Base-by-base conservation (phyloP, 2,888 invertebrate species). In the Argyresthia goedartella region DNA sequence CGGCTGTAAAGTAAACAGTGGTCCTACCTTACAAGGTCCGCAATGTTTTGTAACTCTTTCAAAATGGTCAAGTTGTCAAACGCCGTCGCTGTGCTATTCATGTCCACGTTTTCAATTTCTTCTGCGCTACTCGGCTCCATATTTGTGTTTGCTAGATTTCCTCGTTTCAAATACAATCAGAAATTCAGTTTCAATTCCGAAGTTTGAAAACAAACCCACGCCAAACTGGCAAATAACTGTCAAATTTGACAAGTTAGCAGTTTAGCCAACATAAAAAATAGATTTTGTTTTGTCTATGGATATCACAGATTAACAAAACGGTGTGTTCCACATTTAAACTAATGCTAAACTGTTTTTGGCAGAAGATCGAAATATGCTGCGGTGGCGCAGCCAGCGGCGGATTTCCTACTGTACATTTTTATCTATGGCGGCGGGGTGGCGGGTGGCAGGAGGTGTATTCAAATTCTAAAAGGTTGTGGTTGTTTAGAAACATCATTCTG, bases 41-140 rank as follows among this genome's bases (percentile, higher is more conserved):
- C 70, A 56, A 86, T 84, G 56, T 82, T 84, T 56, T 75, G 73
- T 44, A 85, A 74, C 60, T 86, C 85, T 61, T 76, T 82, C 33
- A 85, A 59, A 55, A 86, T 81, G 6, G 74, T 73, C 44, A 81
- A 65, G 59, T 84, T 86, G 58, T 81, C 78, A 58, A 81, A 84
- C 13, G 69, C 65, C 53, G 73, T 63, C 55, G 75, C 76, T 1
- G 73, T 67, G 58, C 51, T 52, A 33, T 54, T 52, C 34, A 53
- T 39, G 8, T 48, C 48, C 14, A 36, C 36, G 1, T 15, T 36
- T 11, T 35, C 46, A 8, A 43, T 43, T 36, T 25, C 44, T 42
- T 51, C 13, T 55, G 48, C 48, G 8, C 14, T 48, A 13, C 34
- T 47, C 33, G 2, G 25, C 25, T 47, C 47, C 47, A 47, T 47